Evolutionary conservation across 64 coral and sea anemone genomes (phyloP).

Genomic region (Acropora yongei): DNA sequence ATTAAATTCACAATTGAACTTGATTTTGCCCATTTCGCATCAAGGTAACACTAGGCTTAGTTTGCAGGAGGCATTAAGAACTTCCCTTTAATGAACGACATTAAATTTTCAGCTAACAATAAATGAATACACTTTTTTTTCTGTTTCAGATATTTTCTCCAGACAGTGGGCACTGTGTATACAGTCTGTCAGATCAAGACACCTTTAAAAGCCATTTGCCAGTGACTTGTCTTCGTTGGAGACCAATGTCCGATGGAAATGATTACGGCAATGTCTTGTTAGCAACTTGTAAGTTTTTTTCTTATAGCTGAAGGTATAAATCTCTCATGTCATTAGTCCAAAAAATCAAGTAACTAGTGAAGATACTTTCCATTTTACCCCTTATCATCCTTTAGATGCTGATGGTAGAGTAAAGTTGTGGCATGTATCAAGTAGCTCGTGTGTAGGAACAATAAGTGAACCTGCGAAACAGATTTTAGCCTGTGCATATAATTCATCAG

Average conservation of each 20-base stretch:
- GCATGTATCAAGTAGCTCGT: constrained; percentile 87
- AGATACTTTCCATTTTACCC: too few species aligned
- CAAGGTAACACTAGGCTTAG: too few species aligned
- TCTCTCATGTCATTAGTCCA: too few species aligned
- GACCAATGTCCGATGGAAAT: constrained; percentile 50
- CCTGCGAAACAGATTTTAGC: constrained; percentile 81
- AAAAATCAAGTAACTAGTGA: too few species aligned
- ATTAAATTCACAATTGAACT: too few species aligned
- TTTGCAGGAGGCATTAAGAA: too few species aligned
- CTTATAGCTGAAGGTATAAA: too few species aligned
- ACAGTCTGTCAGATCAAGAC: constrained; percentile 90
- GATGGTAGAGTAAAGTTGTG: constrained; percentile 95
- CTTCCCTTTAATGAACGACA: neutral
- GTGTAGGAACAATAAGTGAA: constrained; percentile 80
- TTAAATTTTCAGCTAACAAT: neutral
- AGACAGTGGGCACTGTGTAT: constrained; percentile 83
- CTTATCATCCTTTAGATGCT: constrained; percentile 66
- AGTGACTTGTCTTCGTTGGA: constrained; percentile 98
- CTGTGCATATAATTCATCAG: constrained; percentile 83
- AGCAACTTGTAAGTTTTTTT: constrained; percentile 85
- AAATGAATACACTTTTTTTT: neutral
- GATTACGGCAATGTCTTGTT: constrained; percentile 85
- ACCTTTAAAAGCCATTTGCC: constrained; percentile 84
- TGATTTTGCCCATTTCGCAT: too few species aligned
- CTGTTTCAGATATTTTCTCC: constrained; percentile 78